These are phyloP conservation scores for Drosophila sechellia DNA, from an alignment of 1,140 invertebrate species.

Conservation along the genomic window DNA sequence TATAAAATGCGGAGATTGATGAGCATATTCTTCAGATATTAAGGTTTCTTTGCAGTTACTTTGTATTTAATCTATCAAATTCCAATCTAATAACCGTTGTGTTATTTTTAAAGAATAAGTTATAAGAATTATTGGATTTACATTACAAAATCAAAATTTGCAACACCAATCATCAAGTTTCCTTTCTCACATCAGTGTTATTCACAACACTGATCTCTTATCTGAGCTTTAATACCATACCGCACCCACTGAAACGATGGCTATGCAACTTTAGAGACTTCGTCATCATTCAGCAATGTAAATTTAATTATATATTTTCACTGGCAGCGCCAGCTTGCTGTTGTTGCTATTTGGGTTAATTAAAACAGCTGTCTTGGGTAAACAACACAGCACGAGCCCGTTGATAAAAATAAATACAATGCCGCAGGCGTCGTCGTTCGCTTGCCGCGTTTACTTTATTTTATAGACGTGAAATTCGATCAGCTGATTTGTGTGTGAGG, in stretches of 20 bases:
- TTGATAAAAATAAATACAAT: slow-evolving; percentile 62
- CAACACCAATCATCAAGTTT: too few relatives aligned
- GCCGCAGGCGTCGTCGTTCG: slow-evolving; percentile 22
- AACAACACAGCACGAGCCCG: slow-evolving; percentile 32
- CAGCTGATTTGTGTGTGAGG: slow-evolving; percentile 68
- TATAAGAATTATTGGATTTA: too few relatives aligned
- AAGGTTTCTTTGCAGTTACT: too few relatives aligned
- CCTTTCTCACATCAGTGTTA: too few relatives aligned
- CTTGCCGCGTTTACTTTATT: slow-evolving; percentile 37
- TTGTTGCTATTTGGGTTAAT: slow-evolving; percentile 72
- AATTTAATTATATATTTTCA: slow-evolving; percentile 48
- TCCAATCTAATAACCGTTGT: too few relatives aligned
- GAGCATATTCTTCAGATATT: too few relatives aligned
- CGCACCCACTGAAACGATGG: neutral
- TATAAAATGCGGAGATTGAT: neutral
- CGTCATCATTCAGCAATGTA: slow-evolving; percentile 32
- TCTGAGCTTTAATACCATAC: neutral
- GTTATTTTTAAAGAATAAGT: too few relatives aligned
- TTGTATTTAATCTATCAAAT: too few relatives aligned
- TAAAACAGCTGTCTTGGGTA: slow-evolving; percentile 75
- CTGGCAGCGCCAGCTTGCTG: slow-evolving; percentile 14
- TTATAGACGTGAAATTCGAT: slow-evolving; percentile 73
- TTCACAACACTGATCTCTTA: too few relatives aligned
- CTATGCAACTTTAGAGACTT: neutral
- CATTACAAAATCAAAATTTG: too few relatives aligned